These are phyloP conservation scores for Scaptomyza caliginosa DNA, from an alignment of 2,888 invertebrate genomes.

Conservation along the genomic window DNA sequence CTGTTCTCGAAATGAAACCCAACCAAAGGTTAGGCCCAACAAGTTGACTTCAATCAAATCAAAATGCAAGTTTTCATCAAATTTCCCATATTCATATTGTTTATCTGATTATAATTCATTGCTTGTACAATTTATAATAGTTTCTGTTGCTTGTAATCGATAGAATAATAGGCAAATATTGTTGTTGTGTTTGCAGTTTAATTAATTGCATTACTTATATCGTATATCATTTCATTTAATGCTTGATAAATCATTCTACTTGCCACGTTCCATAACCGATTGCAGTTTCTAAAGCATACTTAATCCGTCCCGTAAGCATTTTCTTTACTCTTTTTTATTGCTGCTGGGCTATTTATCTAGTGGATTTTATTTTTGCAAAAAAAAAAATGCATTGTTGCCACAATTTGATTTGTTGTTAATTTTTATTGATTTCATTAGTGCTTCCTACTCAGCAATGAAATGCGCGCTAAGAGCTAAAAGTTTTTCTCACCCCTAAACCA, in stretches of 20 bases:
- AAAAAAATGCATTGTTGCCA: constrained; percentile 39
- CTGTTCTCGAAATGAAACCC: too few relatives aligned
- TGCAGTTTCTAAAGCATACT: neutral
- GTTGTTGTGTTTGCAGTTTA: constrained; percentile 4
- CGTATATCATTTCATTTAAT: constrained; percentile 4
- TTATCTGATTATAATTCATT: too few relatives aligned
- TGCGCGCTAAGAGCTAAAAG: constrained; percentile 1
- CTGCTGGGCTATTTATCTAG: constrained; percentile 1
- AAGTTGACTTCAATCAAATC: constrained; percentile 15
- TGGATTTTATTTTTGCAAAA: constrained; percentile 14
- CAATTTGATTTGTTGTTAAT: constrained; percentile 55
- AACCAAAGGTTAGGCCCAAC: neutral
- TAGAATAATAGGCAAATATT: constrained; percentile 12
- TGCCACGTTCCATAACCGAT: neutral
- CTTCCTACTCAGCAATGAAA: constrained; percentile 14
- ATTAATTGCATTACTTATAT: constrained; percentile 13
- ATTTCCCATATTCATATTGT: constrained; percentile 5
- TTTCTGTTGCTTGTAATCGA: constrained; percentile 3
- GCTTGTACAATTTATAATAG: too few relatives aligned
- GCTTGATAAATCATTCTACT: constrained; percentile 1
- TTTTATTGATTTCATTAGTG: constrained; percentile 57
- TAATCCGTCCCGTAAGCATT: neutral
- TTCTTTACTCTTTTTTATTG: neutral
- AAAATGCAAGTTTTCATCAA: constrained; percentile 3
- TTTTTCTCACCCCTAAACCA: neutral